Evolutionary conservation across 1,140 invertebrate genomes (phyloP), one percentile per base, ranked within the genome.

Genomic region (Lucilia sericata): DNA sequence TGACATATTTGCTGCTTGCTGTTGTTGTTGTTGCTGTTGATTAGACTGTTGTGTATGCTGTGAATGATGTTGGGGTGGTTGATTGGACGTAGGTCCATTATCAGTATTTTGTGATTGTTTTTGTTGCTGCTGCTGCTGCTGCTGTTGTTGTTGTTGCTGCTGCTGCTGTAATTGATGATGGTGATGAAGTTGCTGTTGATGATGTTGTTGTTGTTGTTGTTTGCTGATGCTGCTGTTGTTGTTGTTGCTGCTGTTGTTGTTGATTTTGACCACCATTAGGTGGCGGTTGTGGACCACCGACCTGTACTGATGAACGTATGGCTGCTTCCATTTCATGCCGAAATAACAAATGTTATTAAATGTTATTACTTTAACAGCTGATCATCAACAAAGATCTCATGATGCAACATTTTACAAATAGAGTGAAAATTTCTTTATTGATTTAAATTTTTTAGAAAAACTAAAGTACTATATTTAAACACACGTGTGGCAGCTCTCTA

Each of bases 281-380:
- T 86, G 90, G 89, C 85, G 89, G 90, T 80, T 65, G 83, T 87
- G 90, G 90, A 88, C 89, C 90, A 88, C 91, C 90, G 87, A 91
- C 90, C 90, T 91, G 90, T 88, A 89, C 90, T 91, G 90, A 88
- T 88, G 90, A 89, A 88, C 90, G 90, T 87, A 91, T 90, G 88
- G 90, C 90, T 89, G 90, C 90, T 91, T 91, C 90, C 90, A 91
- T 91, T 89, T 91, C 90, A 91, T 91, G 90, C 90, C 90, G 90
- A 91, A 84, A 83, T 78, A n/a, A 76, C 30, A 55, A 30, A 76
- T 81, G 30, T 74, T 60, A 84, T 70, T 81, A 30, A 49, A n/a
- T 30, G 25, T 30, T 65, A 34, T 80, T 55, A 55, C 34, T 70
- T 65, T 36, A 80, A 47, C 55, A 80, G 55, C 36, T 84, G 51